Conservation (phyloP, 2,797 vertebrate species). For the Pogonophryne albipinna region DNA sequence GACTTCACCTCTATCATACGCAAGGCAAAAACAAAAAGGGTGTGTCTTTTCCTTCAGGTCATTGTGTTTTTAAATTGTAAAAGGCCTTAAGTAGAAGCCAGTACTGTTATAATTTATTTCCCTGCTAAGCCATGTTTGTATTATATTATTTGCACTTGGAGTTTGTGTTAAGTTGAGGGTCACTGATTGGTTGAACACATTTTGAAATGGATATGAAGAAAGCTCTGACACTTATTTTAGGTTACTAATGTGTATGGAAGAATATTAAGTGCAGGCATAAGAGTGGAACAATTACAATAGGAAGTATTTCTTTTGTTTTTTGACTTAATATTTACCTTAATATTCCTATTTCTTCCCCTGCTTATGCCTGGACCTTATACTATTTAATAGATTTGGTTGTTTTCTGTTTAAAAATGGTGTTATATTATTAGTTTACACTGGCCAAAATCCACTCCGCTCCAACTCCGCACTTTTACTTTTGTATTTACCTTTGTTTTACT, state of each 20-base stretch:
- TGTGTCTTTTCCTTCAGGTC: slow-evolving; percentile 38
- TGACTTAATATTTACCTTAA: too few relatives aligned
- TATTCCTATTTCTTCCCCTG: too few relatives aligned
- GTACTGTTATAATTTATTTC: slow-evolving; percentile 53
- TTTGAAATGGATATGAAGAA: background rate
- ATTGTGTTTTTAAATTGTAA: slow-evolving; percentile 42
- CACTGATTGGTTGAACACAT: slow-evolving; percentile 18
- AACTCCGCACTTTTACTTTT: slow-evolving; percentile 65
- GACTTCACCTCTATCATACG: background rate
- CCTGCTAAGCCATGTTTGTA: slow-evolving; percentile 49
- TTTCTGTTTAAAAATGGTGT: too few relatives aligned
- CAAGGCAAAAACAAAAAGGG: background rate
- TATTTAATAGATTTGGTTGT: too few relatives aligned
- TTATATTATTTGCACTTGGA: slow-evolving; percentile 57
- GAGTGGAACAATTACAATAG: too few relatives aligned
- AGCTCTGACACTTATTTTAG: too few relatives aligned
- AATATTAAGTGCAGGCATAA: too few relatives aligned
- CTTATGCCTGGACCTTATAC: too few relatives aligned
- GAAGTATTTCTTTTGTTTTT: too few relatives aligned
- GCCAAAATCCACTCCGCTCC: slow-evolving; percentile 14
- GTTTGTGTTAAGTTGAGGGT: slow-evolving; percentile 25
- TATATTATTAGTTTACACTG: too few relatives aligned
- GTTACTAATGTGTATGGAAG: too few relatives aligned
- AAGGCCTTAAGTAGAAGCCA: slow-evolving; percentile 70
- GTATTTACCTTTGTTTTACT: too few relatives aligned